phyloP scores from a whole-genome alignment of 2,888 invertebrate species.

The Aleiodes testaceus region DNA sequence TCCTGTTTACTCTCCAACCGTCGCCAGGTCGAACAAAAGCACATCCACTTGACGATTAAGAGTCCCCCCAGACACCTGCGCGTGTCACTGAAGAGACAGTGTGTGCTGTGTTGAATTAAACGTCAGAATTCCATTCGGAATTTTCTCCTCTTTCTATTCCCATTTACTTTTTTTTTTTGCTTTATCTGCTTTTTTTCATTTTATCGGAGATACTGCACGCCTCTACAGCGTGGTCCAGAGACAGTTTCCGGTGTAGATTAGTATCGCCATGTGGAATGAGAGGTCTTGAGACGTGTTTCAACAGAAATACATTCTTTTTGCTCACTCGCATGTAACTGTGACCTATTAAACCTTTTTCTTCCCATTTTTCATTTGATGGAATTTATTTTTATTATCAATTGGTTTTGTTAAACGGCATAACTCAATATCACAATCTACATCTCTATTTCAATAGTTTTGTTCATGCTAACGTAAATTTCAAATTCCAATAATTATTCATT shows the following conservation, averaged over 20 bases:
- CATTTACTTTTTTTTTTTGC: neutral
- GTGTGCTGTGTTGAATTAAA: neutral
- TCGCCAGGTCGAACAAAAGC: slow-evolving; percentile 3
- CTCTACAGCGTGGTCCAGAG: slow-evolving; percentile 12
- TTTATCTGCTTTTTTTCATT: neutral
- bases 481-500: slow-evolving; percentile 27
- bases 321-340: slow-evolving; percentile 30
- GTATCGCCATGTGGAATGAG: slow-evolving; percentile 28
- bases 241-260: slow-evolving; percentile 33
- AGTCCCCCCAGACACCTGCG: slow-evolving; percentile 30
- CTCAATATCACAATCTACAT: neutral
- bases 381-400: no score
- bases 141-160: neutral
- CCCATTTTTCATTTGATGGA: neutral
- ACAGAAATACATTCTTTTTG: slow-evolving; percentile 34
- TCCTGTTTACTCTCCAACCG: slow-evolving; percentile 26
- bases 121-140: neutral
- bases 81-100: slow-evolving; percentile 1
- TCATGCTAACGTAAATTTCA: slow-evolving; percentile 2
- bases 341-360: neutral
- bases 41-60: slow-evolving; percentile 17
- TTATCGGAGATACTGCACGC: slow-evolving; percentile 2
- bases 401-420: neutral
- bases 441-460: neutral
- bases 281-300: slow-evolving; percentile 31